Evolutionary conservation across 2,797 vertebrate genomes (phyloP).

Genomic region (Oophaga sylvatica): DNA sequence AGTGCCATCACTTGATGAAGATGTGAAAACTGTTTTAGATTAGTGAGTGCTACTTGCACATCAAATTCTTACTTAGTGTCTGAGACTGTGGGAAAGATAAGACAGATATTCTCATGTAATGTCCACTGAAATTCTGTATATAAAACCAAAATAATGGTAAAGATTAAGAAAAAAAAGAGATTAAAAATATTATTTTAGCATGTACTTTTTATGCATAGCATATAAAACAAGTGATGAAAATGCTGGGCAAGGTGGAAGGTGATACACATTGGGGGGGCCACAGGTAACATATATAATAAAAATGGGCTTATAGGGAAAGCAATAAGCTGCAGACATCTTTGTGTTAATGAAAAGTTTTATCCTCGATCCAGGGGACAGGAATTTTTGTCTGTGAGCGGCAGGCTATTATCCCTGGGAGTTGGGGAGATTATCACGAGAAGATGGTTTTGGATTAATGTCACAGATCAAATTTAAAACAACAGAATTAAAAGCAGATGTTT

Average conservation of each 20-base stretch:
- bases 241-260: no score
- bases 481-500: constrained; percentile 64
- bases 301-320: background rate
- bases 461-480: constrained; percentile 46
- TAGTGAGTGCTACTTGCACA: no score
- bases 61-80: background rate
- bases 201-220: background rate
- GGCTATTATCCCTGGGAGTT: constrained; percentile 54
- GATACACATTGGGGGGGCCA: no score
- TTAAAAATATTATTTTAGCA: background rate
- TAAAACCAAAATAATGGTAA: background rate
- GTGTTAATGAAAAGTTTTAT: constrained; percentile 10
- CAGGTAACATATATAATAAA: background rate
- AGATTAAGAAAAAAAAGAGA: background rate
- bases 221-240: background rate
- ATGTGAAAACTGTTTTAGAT: no score
- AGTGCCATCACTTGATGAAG: no score
- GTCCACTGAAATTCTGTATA: no score
- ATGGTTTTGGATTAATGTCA: constrained; percentile 60
- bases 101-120: background rate
- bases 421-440: constrained; percentile 51
- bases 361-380: background rate
- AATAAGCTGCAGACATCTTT: background rate
- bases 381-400: constrained; percentile 9
- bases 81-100: background rate